Percentiles rank a stretch among this genome's conserved stretches.
phyloP scores from a whole-genome alignment of 1,140 invertebrate genomes.

The Drosophila mauritiana region DNA sequence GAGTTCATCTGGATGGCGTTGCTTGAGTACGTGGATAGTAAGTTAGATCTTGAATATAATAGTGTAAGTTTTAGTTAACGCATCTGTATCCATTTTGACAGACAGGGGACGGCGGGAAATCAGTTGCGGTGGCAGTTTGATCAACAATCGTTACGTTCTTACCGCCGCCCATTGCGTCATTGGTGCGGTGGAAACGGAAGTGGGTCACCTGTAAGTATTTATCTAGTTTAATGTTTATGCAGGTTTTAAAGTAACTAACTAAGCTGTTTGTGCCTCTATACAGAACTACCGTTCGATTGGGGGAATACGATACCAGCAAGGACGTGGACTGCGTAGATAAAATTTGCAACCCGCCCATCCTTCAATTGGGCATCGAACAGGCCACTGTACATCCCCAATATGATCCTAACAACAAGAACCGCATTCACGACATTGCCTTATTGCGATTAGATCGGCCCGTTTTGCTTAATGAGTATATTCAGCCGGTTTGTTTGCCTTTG shows the following conservation, averaged over 20 bases:
- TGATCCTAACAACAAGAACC: slow-evolving; percentile 42
- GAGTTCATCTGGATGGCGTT: slow-evolving; percentile 88
- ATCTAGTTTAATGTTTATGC: no score
- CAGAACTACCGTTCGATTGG: slow-evolving; percentile 86
- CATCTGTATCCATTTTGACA: slow-evolving; percentile 8
- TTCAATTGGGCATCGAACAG: slow-evolving; percentile 77
- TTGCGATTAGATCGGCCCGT: slow-evolving; percentile 90
- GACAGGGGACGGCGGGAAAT: slow-evolving; percentile 73
- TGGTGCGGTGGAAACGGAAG: slow-evolving; percentile 82
- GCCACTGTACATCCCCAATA: slow-evolving; percentile 84
- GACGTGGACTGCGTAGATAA: slow-evolving; percentile 86
- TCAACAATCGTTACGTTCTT: slow-evolving; percentile 86
- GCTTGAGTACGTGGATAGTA: slow-evolving; percentile 85
- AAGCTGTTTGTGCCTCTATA: neutral
- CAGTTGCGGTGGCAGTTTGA: slow-evolving; percentile 87
- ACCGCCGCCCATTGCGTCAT: slow-evolving; percentile 95
- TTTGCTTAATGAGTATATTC: slow-evolving; percentile 88
- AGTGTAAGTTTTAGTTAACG: neutral
- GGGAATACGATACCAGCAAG: slow-evolving; percentile 87
- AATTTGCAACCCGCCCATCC: slow-evolving; percentile 72
- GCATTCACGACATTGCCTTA: slow-evolving; percentile 90
- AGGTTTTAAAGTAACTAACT: no score
- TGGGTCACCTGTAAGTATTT: slow-evolving; percentile 71
- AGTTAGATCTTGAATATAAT: slow-evolving; percentile 11
- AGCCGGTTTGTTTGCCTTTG: slow-evolving; percentile 91